A percentile compares a stretch with the other conserved stretches of the same genome.
phyloP scores from a whole-genome alignment of 2,888 invertebrate genomes.

The Drosophila subsilvestris region DNA sequence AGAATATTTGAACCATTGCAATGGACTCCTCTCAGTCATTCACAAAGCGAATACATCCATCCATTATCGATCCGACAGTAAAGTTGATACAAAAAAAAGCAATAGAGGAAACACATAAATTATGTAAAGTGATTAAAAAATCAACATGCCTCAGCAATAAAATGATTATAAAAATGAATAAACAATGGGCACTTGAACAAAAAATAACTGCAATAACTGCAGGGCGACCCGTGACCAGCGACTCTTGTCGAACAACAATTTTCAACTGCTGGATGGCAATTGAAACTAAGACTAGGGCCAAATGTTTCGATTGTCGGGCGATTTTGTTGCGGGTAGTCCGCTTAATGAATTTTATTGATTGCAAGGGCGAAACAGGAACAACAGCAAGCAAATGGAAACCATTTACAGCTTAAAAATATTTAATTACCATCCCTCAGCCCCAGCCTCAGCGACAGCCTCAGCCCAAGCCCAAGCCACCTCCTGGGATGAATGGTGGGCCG shows the following conservation, averaged over 20 bases:
- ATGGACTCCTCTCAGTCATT: constrained; percentile 7
- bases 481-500: constrained; percentile 9
- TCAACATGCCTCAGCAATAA: constrained; percentile 46
- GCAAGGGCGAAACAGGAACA: constrained; percentile 63
- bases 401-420: constrained; percentile 79
- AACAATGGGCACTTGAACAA: constrained; percentile 50
- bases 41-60: constrained; percentile 24
- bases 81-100: constrained; percentile 13
- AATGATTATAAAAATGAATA: constrained; percentile 47
- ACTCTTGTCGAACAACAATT: constrained; percentile 30
- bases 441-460: not conserved
- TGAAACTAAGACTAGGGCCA: constrained; percentile 45
- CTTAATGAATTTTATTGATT: constrained; percentile 64
- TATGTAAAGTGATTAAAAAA: constrained; percentile 46
- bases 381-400: constrained; percentile 74
- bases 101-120: constrained; percentile 24
- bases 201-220: constrained; percentile 35
- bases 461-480: not conserved
- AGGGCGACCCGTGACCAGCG: not conserved
- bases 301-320: constrained; percentile 9
- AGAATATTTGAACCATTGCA: constrained; percentile 13
- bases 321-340: constrained; percentile 14
- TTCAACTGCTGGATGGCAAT: constrained; percentile 50
- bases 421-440: constrained; percentile 61
- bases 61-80: constrained; percentile 8